These are phyloP conservation scores for Caiman crocodilus DNA, from an alignment of 2,797 vertebrate species.

Conservation along the genomic window DNA sequence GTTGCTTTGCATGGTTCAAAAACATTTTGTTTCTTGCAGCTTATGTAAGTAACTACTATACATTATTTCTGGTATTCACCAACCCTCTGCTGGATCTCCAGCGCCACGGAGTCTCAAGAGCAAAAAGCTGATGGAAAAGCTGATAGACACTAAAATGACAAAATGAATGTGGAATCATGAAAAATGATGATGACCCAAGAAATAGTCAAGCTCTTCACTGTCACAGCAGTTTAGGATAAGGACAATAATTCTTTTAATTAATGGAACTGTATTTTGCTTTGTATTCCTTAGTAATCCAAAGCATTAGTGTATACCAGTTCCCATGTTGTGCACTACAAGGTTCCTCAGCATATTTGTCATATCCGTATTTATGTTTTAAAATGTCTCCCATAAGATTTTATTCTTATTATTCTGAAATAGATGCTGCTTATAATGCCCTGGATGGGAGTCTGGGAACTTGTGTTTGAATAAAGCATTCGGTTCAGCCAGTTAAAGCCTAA, in stretches of 20 bases:
- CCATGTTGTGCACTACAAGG: not conserved
- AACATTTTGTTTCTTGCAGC: not conserved
- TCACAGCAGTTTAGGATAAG: not conserved
- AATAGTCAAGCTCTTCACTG: not conserved
- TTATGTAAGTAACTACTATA: not conserved
- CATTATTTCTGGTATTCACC: not conserved
- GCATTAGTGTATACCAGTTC: not conserved
- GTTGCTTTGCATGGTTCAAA: not conserved
- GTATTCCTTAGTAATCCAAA: not conserved
- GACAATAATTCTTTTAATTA: not conserved
- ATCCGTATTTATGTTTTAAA: not conserved
- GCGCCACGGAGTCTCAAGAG: not conserved
- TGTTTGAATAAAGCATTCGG: not conserved
- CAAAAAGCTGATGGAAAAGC: not conserved
- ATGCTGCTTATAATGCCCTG: not conserved
- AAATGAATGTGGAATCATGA: not conserved
- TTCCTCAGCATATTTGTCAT: not conserved
- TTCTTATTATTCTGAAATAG: not conserved
- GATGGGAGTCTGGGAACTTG: not conserved
- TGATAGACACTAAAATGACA: not conserved
- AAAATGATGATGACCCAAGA: not conserved
- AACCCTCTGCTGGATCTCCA: not conserved
- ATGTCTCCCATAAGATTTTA: not conserved
- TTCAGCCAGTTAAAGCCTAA: not conserved
- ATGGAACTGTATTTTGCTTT: not conserved